Evolutionary conservation across 2,113 vertebrate genomes (phyloP), one percentile per base, ranked within the genome.

Genomic region (Xiphophorus couchianus): DNA sequence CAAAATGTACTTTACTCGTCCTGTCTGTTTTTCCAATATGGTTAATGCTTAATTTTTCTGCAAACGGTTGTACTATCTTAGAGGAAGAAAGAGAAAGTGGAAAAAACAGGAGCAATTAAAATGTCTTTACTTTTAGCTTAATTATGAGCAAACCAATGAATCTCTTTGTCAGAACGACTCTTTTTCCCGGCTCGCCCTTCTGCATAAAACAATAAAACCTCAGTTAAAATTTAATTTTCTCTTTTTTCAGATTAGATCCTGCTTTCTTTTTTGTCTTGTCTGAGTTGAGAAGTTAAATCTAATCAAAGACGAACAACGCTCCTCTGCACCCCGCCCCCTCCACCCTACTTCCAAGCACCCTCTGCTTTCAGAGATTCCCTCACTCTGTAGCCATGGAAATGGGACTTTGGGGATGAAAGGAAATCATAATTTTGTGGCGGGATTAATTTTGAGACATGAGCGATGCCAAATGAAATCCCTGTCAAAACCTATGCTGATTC

Each of bases 391-490:
- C 90, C 85, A 92, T 91, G 91, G 93, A 92, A 94, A 94, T 94
- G 89, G 80, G 86, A 88, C 90, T 93, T 91, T 91, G 78, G 86
- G 90, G 92, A 94, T 94, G 88, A 94, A 94, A 94, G 91, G 86
- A 91, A 92, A 84, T 90, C 91, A 92, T 94, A 91, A 92, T 93
- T 94, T 95, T 89, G 88, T 83, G 74, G 80, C 62, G 66, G 94
- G 94, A 95, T 95, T 95, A 94, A 94, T 94, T 93, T 90, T 90
- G 91, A 94, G 92, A 95, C 93, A 87, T 91, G 92, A 94, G 90
- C 91, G 88, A 90, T 85, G 89, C 90, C 79, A 87, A 86, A 88
- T 91, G 91, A 94, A 94, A 94, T 93, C 90, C 92, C 92, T 93
- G 92, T 94, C 93, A 94, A 92, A 95, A 92, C 88, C 91, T 87